Evolutionary conservation across 2,113 vertebrate genomes (phyloP).

Genomic region (Phyllostomus hastatus): DNA sequence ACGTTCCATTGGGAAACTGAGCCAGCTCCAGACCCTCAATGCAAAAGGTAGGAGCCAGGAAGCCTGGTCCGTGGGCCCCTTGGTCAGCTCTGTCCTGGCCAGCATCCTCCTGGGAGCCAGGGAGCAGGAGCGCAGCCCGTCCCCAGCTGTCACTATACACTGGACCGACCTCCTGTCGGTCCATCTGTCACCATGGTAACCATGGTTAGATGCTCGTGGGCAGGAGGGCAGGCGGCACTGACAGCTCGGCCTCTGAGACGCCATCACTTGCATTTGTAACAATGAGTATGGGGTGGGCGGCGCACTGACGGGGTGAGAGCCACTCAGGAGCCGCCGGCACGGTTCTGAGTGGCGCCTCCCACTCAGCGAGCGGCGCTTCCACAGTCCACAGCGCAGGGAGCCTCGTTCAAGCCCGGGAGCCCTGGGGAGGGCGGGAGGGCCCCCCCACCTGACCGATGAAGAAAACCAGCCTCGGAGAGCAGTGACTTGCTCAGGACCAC

Average conservation of each 20-base stretch:
- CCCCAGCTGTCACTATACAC: not conserved
- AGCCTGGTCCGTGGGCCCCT: not conserved
- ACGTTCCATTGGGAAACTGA: slow-evolving; percentile 85
- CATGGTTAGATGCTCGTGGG: not conserved
- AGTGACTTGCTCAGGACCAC: not conserved
- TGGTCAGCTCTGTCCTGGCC: not conserved
- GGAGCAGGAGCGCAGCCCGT: not conserved
- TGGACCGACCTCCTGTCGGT: not conserved
- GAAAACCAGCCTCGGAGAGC: not conserved
- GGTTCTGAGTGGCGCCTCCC: rapidly evolving
- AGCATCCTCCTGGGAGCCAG: not conserved
- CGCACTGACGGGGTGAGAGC: not conserved
- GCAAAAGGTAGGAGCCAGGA: slow-evolving; percentile 86
- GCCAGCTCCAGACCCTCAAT: slow-evolving; percentile 91
- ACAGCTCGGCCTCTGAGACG: not conserved
- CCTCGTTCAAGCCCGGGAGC: rapidly evolving
- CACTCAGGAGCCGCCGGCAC: rapidly evolving
- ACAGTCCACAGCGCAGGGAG: rapidly evolving
- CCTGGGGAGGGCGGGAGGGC: not conserved
- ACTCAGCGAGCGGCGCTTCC: rapidly evolving
- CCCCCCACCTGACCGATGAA: not conserved
- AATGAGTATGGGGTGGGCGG: rapidly evolving
- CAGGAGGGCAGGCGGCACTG: not conserved
- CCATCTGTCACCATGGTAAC: not conserved
- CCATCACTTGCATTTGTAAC: rapidly evolving